Evolutionary conservation across 1,140 invertebrate species (phyloP), one percentile per base, ranked within the genome.

Genomic region (Ips typographus): DNA sequence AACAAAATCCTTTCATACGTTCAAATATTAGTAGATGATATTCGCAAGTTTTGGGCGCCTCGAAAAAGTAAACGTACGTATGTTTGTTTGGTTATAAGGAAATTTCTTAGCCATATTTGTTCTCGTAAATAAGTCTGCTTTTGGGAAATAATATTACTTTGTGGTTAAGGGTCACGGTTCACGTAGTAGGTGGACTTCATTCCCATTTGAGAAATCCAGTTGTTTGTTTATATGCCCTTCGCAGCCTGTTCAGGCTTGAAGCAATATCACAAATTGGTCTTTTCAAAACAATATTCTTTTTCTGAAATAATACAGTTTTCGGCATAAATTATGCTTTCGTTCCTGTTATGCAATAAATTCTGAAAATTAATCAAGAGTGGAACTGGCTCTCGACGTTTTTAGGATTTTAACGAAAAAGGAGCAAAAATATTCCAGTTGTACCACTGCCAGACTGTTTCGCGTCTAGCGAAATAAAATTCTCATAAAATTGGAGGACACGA

Each of bases 311-410:
- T 65, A 55, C 55, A 65, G 56, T 44, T 65, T 41, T 8, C 47
- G 58, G 73, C 68, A 73, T 73, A 73, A 73, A 74, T 74, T 71
- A 74, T 65, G 66, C 71, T 71, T 73, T 68, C 69, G 67, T 70
- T 71, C 63, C 68, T 68, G 70, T 73, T 73, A 73, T 74, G 69
- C 68, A 73, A 76, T 76, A 76, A 76, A 76, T 76, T 72, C 72
- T 68, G 73, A 76, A 76, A 76, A 76, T 76, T 76, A 76, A 76
- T 76, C 75, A 76, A 76, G 72, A 69, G 63, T 70, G 71, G 67
- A 73, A 71, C 75, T 68, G 72, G 61, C 65, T 73, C 67, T 72
- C 71, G 75, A 76, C 73, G 65, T 66, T 66, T 66, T 66, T 66
- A 66, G 65, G 41, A 76, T 75, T 73, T 73, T 70, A 72, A 73